Evolutionary conservation across 2,113 vertebrate genomes (phyloP).

Genomic region (Pyrgilauda ruficollis): DNA sequence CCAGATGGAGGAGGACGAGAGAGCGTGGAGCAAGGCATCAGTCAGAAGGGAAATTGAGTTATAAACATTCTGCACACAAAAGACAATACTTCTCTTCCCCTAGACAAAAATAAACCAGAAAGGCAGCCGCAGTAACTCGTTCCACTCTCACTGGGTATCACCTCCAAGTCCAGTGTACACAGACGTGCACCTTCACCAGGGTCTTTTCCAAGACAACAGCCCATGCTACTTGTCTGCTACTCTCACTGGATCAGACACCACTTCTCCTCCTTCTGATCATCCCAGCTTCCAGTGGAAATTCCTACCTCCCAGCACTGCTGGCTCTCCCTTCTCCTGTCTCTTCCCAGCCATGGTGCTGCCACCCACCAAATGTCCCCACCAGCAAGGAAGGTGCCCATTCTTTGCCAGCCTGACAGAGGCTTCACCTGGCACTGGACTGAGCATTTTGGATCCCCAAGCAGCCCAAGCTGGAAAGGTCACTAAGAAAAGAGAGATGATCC

Average conservation of each 20-base stretch:
- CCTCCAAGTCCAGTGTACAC: neutral
- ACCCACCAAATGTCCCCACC: neutral
- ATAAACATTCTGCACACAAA: conserved; percentile 56
- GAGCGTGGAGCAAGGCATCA: neutral
- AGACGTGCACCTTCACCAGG: neutral
- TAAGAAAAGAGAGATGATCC: neutral
- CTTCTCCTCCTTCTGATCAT: neutral
- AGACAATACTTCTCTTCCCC: conserved; percentile 55
- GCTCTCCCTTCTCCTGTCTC: neutral
- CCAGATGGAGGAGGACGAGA: conserved; percentile 65
- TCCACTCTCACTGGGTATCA: conserved; percentile 15
- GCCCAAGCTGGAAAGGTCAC: neutral
- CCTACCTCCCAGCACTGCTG: neutral
- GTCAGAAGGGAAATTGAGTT: conserved; percentile 55
- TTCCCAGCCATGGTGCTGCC: neutral
- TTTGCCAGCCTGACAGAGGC: neutral
- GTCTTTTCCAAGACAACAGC: neutral
- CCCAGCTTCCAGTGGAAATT: neutral
- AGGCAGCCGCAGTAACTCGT: neutral
- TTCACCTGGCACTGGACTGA: neutral
- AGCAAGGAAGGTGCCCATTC: neutral
- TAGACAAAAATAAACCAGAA: conserved; percentile 57
- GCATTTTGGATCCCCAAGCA: neutral
- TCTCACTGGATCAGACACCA: neutral
- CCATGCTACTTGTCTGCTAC: rapidly evolving